Conservation (phyloP, 2,888 invertebrate species). For the Lithophane leautieri region DNA sequence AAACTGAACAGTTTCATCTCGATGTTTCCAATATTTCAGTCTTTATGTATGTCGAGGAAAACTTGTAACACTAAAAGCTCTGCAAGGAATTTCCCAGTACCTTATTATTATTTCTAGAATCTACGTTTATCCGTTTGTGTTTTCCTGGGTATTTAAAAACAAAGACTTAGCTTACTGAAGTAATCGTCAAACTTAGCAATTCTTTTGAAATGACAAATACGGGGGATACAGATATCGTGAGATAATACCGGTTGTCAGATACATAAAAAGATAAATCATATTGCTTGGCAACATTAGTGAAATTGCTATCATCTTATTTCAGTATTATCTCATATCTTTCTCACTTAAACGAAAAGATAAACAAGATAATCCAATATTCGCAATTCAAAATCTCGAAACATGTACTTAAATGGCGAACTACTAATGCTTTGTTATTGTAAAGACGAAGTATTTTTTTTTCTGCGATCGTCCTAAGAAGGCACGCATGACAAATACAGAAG, state of each 20-base stretch:
- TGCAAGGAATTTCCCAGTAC: conserved; percentile 14
- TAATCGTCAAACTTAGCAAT: not conserved
- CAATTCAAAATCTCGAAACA: conserved; percentile 22
- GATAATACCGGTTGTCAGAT: not conserved
- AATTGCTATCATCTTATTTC: conserved; percentile 25
- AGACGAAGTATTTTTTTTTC: conserved; percentile 38
- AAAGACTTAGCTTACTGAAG: not conserved
- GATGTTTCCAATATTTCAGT: conserved; percentile 11
- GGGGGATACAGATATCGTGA: not conserved
- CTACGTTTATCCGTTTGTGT: not conserved
- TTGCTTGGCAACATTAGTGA: conserved; percentile 24
- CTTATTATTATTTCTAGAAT: conserved; percentile 18
- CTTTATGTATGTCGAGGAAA: not conserved
- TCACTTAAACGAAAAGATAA: conserved; percentile 33
- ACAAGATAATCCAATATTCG: conserved; percentile 29
- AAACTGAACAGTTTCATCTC: not conserved
- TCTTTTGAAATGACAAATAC: not conserved
- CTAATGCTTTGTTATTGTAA: conserved; percentile 41
- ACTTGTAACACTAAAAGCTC: conserved; percentile 12
- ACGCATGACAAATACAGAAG: conserved; percentile 71
- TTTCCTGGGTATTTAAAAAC: conserved; percentile 1
- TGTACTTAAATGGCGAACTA: conserved; percentile 35
- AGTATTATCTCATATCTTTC: conserved; percentile 30
- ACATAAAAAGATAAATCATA: conserved; percentile 10
- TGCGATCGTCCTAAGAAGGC: conserved; percentile 53